phyloP scores from a whole-genome alignment of 2,888 invertebrate genomes.

The Brachypterus glaber region DNA sequence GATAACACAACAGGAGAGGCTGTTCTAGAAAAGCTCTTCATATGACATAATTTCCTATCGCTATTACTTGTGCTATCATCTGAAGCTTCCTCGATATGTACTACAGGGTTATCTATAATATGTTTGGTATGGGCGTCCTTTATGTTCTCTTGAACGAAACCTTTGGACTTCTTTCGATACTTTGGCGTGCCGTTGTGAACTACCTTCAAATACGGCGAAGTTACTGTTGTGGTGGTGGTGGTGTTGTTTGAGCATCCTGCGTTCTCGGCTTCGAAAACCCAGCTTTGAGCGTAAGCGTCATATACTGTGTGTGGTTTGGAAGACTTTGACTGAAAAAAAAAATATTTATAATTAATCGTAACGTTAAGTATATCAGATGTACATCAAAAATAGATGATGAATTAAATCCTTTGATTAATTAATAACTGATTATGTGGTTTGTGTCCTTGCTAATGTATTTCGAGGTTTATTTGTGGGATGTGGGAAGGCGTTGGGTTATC shows the following conservation, averaged over 20 bases:
- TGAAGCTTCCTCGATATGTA: conserved; percentile 41
- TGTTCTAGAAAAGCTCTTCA: conserved; percentile 45
- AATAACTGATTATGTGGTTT: too few species aligned
- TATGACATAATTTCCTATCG: conserved; percentile 41
- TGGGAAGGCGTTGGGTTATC: too few species aligned
- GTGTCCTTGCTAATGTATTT: too few species aligned
- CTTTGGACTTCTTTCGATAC: conserved; percentile 18
- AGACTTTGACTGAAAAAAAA: conserved; percentile 37
- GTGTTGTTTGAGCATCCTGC: conserved; percentile 30
- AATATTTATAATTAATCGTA: too few species aligned
- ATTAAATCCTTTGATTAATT: too few species aligned
- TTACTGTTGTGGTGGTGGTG: conserved; percentile 16
- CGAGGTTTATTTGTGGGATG: too few species aligned
- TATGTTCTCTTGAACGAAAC: too few species aligned
- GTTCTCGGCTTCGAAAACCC: conserved; percentile 43
- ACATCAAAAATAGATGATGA: too few species aligned
- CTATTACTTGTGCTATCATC: conserved; percentile 39
- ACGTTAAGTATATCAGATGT: too few species aligned
- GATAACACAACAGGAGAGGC: conserved; percentile 42
- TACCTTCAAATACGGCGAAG: conserved; percentile 33
- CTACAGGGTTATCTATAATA: conserved; percentile 39
- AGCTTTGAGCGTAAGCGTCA: conserved; percentile 43
- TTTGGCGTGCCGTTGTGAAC: conserved; percentile 32
- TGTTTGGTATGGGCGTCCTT: conserved; percentile 23
- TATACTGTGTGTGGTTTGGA: conserved; percentile 35